These are phyloP conservation scores for Telenomus remus DNA, from an alignment of 1,140 invertebrate species.

Conservation along the genomic window DNA sequence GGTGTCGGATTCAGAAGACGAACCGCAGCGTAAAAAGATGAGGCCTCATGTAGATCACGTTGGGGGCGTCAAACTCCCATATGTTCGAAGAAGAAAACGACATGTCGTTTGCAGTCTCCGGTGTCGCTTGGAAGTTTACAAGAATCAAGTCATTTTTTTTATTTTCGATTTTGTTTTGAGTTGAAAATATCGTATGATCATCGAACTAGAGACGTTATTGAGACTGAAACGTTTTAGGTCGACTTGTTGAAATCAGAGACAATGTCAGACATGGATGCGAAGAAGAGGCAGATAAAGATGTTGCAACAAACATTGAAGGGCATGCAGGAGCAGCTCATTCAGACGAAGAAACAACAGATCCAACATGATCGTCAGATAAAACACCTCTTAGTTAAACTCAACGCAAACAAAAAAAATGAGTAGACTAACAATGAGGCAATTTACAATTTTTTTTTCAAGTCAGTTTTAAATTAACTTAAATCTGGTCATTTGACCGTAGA, in stretches of 20 bases:
- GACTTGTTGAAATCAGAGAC: conserved; percentile 81
- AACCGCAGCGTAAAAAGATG: conserved; percentile 75
- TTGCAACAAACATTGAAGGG: conserved; percentile 86
- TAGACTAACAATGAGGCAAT: conserved; percentile 70
- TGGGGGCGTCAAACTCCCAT: conserved; percentile 67
- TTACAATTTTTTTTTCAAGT: too few species aligned
- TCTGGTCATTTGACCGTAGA: too few species aligned
- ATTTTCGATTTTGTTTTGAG: too few species aligned
- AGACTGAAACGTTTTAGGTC: conserved; percentile 68
- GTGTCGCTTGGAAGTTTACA: conserved; percentile 95
- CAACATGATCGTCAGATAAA: conserved; percentile 79
- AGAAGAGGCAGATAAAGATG: conserved; percentile 84
- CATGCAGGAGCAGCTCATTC: conserved; percentile 85
- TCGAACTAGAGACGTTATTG: neutral
- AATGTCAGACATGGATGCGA: conserved; percentile 80
- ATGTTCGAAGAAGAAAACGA: conserved; percentile 89
- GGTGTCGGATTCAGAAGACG: conserved; percentile 84
- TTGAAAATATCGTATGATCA: neutral
- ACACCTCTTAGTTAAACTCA: conserved; percentile 77
- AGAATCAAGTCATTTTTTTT: conserved; percentile 95
- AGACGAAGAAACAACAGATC: conserved; percentile 79
- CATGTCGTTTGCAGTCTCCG: too few species aligned
- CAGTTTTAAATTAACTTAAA: too few species aligned
- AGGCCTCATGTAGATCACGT: conserved; percentile 65
- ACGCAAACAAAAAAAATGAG: conserved; percentile 67